A percentile compares a stretch with the other conserved stretches of the same genome.
Conservation (phyloP, 2,888 invertebrate species). For the Spisula subtruncata region DNA sequence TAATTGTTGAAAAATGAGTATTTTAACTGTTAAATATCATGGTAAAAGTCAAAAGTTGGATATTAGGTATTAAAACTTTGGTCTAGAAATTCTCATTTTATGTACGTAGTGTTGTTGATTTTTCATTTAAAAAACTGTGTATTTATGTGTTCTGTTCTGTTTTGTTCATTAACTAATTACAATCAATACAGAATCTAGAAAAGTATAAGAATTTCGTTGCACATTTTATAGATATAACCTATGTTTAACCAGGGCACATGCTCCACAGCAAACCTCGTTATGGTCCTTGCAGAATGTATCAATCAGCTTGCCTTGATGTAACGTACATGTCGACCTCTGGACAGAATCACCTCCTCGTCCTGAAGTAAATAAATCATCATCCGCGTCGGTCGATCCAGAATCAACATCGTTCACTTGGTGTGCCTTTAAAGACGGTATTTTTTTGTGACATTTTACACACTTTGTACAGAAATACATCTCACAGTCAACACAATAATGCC, state of each 20-base stretch:
- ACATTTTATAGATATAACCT: neutral
- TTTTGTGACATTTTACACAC: neutral
- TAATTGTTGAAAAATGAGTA: too few relatives aligned
- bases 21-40: too few relatives aligned
- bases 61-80: too few relatives aligned
- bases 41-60: too few relatives aligned
- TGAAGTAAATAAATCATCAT: neutral
- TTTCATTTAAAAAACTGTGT: too few relatives aligned
- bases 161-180: too few relatives aligned
- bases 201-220: too few relatives aligned
- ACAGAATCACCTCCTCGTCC: neutral
- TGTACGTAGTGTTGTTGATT: too few relatives aligned
- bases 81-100: too few relatives aligned
- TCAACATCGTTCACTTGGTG: neutral
- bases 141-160: too few relatives aligned
- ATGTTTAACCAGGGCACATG: slow-evolving; percentile 20
- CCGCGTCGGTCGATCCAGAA: neutral
- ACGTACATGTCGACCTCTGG: neutral
- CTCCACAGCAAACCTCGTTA: slow-evolving; percentile 35
- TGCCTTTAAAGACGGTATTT: neutral
- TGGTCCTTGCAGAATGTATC: slow-evolving; percentile 32
- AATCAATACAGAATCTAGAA: too few relatives aligned
- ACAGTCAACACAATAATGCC: neutral
- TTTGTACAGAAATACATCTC: neutral
- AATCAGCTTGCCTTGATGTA: slow-evolving; percentile 29